Conservation (phyloP, 2,888 invertebrate genomes). For the Drosophila emarginata region DNA sequence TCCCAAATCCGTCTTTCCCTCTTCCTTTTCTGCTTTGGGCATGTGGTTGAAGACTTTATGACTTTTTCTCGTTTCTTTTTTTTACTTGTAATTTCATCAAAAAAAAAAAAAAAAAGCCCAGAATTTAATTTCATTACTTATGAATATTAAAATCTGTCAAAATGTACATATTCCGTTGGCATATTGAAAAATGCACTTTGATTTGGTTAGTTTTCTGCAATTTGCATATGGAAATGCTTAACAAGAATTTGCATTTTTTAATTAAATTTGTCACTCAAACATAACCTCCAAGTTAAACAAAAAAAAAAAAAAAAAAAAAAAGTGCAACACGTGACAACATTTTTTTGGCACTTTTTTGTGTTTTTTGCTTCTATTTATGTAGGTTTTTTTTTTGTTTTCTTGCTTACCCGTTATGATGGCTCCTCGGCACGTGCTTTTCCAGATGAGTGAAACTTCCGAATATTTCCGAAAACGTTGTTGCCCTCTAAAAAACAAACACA, state of each 20-base stretch:
- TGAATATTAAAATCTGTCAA: not conserved
- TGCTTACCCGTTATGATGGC: not conserved
- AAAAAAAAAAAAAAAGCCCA: not conserved
- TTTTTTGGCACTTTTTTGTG: not conserved
- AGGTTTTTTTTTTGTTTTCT: not conserved
- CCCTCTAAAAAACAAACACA: not conserved
- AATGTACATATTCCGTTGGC: not conserved
- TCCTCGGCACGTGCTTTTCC: not conserved
- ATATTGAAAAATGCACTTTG: not conserved
- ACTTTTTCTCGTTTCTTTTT: not conserved
- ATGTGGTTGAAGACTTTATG: not conserved
- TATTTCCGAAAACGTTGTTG: not conserved
- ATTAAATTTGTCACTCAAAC: not conserved
- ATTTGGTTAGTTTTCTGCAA: not conserved
- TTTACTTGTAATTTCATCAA: not conserved
- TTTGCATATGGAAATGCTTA: not conserved
- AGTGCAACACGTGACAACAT: constrained; percentile 4
- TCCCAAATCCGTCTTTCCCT: not conserved
- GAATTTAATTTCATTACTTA: constrained; percentile 1
- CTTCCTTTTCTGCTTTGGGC: not conserved
- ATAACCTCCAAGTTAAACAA: not conserved
- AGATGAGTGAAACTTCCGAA: not conserved
- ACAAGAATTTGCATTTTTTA: constrained; percentile 1
- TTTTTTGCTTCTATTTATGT: not conserved
- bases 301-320: not conserved